Evolutionary conservation across 2,797 vertebrate species (phyloP), one percentile per base, ranked within the genome.

Genomic region (Protosalanx chinensis): DNA sequence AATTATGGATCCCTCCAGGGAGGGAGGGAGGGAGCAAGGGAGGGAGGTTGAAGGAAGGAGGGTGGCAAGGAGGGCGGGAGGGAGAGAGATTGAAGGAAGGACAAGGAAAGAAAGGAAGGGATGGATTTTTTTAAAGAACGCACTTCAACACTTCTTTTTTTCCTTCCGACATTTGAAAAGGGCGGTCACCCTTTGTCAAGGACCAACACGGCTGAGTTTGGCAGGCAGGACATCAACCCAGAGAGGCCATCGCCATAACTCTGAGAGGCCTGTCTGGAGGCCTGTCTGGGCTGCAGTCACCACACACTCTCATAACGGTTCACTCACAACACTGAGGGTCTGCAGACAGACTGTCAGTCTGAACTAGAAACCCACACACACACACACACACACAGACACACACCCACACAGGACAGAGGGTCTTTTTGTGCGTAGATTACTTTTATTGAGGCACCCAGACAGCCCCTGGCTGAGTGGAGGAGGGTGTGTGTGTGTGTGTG

Each of bases 401-500:
- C 53, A 66, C 60, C 8, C 70, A 53, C 20, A 49, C 23, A 30
- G 4, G 49, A 59, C 23, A 49, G 67, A 64, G 5, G 61, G 23
- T 63, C 23, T 56, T 51, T n/a, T 49, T 64, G 67, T 64, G 27
- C 53, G 23, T 23, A 74, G 61, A 64, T 27, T 5, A 32, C 23
- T 32, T 15, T 15, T 16, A 53, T 53, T n/a, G 16, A 7, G 18
- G 7, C 23, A 56, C 49, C 56, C 4, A 46, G 56, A 56, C 70
- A n/a, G 68, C 29, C 13, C 23, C 32, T 35, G 41, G 64, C 63
- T 6, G 69, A 57, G 49, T 2, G 57, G 57, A 7, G 6, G 57
- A 58, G 20, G 7, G 57, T 13, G 56, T 65, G n/a, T n/a, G n/a
- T n/a, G n/a, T n/a, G n/a, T n/a, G n/a, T n/a, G n/a, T n/a, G n/a